A percentile compares a stretch with the other conserved stretches of the same genome.
These are phyloP conservation scores for Paramacrobiotus metropolitanus DNA, from an alignment of 1,140 invertebrate species.

Conservation along the genomic window DNA sequence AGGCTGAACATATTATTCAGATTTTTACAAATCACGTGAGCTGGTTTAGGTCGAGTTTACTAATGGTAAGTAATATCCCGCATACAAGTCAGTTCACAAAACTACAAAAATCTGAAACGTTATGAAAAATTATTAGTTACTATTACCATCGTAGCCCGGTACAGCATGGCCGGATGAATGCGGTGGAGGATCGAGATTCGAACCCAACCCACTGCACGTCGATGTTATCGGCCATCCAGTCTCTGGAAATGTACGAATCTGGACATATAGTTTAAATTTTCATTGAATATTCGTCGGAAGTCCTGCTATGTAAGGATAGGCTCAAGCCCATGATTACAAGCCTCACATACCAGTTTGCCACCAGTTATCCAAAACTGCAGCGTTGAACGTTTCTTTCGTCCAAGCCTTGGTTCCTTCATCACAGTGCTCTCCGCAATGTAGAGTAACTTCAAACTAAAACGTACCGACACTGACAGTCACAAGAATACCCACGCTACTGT, in stretches of 20 bases:
- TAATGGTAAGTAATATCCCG: too few relatives aligned
- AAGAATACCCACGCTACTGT: conserved; percentile 29
- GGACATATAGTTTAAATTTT: too few relatives aligned
- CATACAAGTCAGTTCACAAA: too few relatives aligned
- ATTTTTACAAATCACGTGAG: conserved; percentile 9
- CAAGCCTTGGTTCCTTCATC: conserved; percentile 69
- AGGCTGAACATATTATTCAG: conserved; percentile 9
- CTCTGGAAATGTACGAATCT: conserved; percentile 35
- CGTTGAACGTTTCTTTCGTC: conserved; percentile 51
- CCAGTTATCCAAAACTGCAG: conserved; percentile 75
- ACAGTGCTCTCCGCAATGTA: conserved; percentile 77
- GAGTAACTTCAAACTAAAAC: conserved; percentile 36
- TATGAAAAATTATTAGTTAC: too few relatives aligned
- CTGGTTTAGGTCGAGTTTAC: too few relatives aligned
- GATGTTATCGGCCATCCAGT: conserved; percentile 68
- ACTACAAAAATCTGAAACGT: too few relatives aligned
- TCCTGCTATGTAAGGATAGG: too few relatives aligned
- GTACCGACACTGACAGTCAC: too few relatives aligned
- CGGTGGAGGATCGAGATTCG: conserved; percentile 32
- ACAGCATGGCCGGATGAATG: conserved; percentile 46
- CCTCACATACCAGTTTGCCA: conserved; percentile 50
- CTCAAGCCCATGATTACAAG: too few relatives aligned
- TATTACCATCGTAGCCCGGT: conserved; percentile 62
- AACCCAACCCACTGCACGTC: conserved; percentile 47
- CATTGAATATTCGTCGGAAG: too few relatives aligned